phyloP scores from a whole-genome alignment of 2,888 invertebrate genomes.

The Brachycybe producta region DNA sequence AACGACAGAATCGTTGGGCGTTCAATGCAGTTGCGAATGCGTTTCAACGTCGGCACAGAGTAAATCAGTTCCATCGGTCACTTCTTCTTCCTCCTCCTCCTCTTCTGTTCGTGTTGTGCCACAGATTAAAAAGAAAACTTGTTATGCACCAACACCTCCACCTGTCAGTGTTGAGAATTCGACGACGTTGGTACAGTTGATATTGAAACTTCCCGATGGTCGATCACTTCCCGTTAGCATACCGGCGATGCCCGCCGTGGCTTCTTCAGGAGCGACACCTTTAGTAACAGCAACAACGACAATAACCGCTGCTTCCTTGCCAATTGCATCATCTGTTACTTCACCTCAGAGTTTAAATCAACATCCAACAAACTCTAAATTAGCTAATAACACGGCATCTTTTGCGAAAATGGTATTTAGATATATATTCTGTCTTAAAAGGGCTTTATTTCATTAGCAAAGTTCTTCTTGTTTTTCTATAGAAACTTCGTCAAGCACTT shows the following conservation, averaged over 20 bases:
- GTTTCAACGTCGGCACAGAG: too few relatives aligned
- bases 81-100: too few relatives aligned
- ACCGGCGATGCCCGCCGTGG: constrained; percentile 32
- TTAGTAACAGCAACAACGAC: not conserved
- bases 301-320: not conserved
- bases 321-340: not conserved
- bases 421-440: not conserved
- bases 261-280: constrained; percentile 10
- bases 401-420: constrained; percentile 18
- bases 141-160: too few relatives aligned
- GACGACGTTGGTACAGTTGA: constrained; percentile 36
- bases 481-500: constrained; percentile 41
- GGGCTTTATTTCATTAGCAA: not conserved
- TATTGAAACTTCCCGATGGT: constrained; percentile 42
- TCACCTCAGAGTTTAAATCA: not conserved
- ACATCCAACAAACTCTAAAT: not conserved
- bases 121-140: too few relatives aligned
- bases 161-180: constrained; percentile 31
- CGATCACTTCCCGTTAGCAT: constrained; percentile 38
- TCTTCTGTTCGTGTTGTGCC: too few relatives aligned
- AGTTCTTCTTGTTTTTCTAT: constrained; percentile 21
- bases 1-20: too few relatives aligned
- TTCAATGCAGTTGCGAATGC: too few relatives aligned
- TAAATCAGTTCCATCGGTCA: too few relatives aligned
- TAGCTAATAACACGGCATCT: constrained; percentile 1